phyloP scores from a whole-genome alignment of 2,797 vertebrate species.

The Xiphophorus birchmanni region DNA sequence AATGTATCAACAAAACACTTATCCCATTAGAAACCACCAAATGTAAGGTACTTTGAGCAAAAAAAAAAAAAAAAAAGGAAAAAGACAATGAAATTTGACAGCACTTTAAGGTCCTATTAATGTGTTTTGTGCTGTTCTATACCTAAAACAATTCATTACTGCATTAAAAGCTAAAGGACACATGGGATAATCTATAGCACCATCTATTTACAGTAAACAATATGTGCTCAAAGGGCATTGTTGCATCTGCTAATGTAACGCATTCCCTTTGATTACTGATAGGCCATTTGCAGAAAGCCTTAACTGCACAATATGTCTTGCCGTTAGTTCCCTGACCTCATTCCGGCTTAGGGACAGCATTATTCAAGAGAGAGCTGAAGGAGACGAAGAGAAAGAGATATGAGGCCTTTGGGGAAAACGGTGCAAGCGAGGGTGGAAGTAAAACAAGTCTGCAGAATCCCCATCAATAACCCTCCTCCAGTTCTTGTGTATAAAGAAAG shows the following conservation, averaged over 20 bases:
- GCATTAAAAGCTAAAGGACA: slow-evolving; percentile 26
- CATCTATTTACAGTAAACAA: slow-evolving; percentile 45
- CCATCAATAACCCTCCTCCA: slow-evolving; percentile 78
- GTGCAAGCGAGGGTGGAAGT: slow-evolving; percentile 41
- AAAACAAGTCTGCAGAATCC: slow-evolving; percentile 65
- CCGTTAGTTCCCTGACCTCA: slow-evolving; percentile 80
- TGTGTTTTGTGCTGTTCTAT: slow-evolving; percentile 5
- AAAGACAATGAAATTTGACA: background rate
- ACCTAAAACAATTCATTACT: slow-evolving; percentile 26
- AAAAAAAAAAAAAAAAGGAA: background rate
- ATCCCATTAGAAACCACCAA: background rate
- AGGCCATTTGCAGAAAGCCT: slow-evolving; percentile 65
- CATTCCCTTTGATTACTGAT: slow-evolving; percentile 76
- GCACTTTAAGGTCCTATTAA: slow-evolving; percentile 19
- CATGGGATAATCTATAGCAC: slow-evolving; percentile 45
- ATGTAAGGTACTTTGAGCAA: background rate
- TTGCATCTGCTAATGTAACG: slow-evolving; percentile 61
- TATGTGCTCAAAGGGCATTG: slow-evolving; percentile 33
- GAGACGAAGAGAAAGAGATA: slow-evolving; percentile 62
- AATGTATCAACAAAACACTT: slow-evolving; percentile 2
- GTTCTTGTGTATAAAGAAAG: slow-evolving; percentile 30
- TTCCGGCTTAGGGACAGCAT: slow-evolving; percentile 80
- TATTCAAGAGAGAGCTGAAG: slow-evolving; percentile 72
- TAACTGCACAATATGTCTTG: slow-evolving; percentile 74
- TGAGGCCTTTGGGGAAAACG: slow-evolving; percentile 52